Conservation (phyloP, 2,797 vertebrate genomes). For the Acanthis flammea region DNA sequence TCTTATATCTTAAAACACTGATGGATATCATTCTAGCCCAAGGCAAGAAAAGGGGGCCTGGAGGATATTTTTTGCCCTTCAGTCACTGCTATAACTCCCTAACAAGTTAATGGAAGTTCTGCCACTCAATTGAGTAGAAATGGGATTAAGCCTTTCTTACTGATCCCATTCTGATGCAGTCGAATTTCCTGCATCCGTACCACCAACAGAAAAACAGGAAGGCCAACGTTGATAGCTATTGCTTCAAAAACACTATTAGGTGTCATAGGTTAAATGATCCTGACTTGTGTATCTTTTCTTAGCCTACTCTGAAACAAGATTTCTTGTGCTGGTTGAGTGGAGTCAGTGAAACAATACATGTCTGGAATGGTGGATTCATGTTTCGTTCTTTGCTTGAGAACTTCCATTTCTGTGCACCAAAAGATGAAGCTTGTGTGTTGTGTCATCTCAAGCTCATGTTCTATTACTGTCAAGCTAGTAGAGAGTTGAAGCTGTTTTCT, state of each 20-base stretch:
- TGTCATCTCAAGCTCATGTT: not conserved
- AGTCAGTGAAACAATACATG: not conserved
- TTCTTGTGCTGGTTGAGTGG: not conserved
- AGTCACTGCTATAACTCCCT: not conserved
- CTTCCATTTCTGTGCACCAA: not conserved
- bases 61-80: not conserved
- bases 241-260: rapidly evolving
- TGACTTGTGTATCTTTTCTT: not conserved
- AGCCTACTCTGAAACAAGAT: not conserved
- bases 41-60: not conserved
- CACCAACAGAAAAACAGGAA: not conserved
- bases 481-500: not conserved
- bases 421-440: not conserved
- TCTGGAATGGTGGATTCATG: not conserved
- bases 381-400: rapidly evolving
- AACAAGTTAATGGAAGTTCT: not conserved
- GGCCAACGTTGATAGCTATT: rapidly evolving
- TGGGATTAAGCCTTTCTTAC: not conserved
- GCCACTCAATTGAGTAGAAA: not conserved
- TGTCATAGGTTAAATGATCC: not conserved
- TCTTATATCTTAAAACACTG: not conserved
- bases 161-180: not conserved
- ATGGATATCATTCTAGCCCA: not conserved
- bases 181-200: rapidly evolving
- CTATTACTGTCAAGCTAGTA: not conserved